phyloP scores from a whole-genome alignment of 2,888 invertebrate genomes.

The Cosmopolites sordidus region DNA sequence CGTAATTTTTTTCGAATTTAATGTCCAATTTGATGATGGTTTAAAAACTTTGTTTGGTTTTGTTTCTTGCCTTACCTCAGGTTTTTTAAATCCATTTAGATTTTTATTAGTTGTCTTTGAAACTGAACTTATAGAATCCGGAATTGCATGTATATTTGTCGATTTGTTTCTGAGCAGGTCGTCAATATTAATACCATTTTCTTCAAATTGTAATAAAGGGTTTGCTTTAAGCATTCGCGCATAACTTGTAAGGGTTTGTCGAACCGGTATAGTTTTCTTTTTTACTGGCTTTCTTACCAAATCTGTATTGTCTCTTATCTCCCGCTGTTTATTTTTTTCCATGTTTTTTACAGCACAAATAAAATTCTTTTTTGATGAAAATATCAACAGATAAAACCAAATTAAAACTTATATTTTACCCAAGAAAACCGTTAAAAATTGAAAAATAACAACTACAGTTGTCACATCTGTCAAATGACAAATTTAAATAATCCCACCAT shows the following conservation, averaged over 20 bases:
- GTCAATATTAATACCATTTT: constrained; percentile 25
- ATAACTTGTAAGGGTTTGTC: constrained; percentile 39
- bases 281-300: constrained; percentile 25
- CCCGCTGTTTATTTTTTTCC: constrained; percentile 6
- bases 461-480: too few species aligned
- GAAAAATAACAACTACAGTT: too few species aligned
- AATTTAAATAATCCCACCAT: too few species aligned
- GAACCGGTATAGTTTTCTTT: constrained; percentile 33
- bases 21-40: too few species aligned
- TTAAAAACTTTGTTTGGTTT: constrained; percentile 5
- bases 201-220: constrained; percentile 32
- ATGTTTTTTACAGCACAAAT: not conserved
- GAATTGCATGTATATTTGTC: not conserved
- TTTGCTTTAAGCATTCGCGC: constrained; percentile 35
- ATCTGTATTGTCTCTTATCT: constrained; percentile 19
- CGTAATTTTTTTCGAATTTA: not conserved
- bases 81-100: constrained; percentile 5
- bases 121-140: constrained; percentile 1
- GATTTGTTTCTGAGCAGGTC: constrained; percentile 2
- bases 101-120: constrained; percentile 4
- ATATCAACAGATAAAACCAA: too few species aligned
- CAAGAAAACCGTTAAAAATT: too few species aligned
- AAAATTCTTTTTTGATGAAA: too few species aligned
- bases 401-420: too few species aligned
- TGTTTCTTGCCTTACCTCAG: constrained; percentile 3